These are phyloP conservation scores for Stegastes partitus DNA, from an alignment of 2,113 vertebrate genomes.

Conservation along the genomic window DNA sequence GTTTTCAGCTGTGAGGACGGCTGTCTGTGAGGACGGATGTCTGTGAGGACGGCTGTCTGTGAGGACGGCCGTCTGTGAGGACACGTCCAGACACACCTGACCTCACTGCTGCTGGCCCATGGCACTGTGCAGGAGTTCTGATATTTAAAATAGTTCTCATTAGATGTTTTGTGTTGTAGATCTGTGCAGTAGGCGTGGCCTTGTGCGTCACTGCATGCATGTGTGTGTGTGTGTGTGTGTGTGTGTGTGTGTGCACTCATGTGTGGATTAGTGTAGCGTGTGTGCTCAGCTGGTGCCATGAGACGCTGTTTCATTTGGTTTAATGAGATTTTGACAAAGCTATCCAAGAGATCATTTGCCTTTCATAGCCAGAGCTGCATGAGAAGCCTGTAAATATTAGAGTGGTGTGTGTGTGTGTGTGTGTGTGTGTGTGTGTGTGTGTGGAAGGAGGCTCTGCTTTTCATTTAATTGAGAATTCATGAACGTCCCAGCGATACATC, in stretches of 20 bases:
- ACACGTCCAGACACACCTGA: slow-evolving; percentile 46
- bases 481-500: slow-evolving; percentile 34
- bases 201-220: slow-evolving; percentile 47
- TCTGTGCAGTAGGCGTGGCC: slow-evolving; percentile 23
- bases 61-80: slow-evolving; percentile 67
- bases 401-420: slow-evolving; percentile 39
- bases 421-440: slow-evolving; percentile 1
- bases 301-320: slow-evolving; percentile 82
- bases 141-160: slow-evolving; percentile 36
- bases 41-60: slow-evolving; percentile 51
- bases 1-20: slow-evolving; percentile 60
- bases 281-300: slow-evolving; percentile 83
- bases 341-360: slow-evolving; percentile 70
- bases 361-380: slow-evolving; percentile 48
- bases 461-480: slow-evolving; percentile 41
- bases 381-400: slow-evolving; percentile 71
- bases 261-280: slow-evolving; percentile 68
- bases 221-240: slow-evolving; percentile 36
- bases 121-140: slow-evolving; percentile 5
- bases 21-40: slow-evolving; percentile 62
- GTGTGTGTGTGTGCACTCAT: slow-evolving; percentile 39
- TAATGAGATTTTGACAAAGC: slow-evolving; percentile 86
- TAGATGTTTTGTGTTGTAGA: slow-evolving; percentile 21
- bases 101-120: slow-evolving; percentile 25
- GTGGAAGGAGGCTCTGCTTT: neutral